Base-by-base conservation (phyloP, 2,797 vertebrate species). In the Leptoclinus maculatus region DNA sequence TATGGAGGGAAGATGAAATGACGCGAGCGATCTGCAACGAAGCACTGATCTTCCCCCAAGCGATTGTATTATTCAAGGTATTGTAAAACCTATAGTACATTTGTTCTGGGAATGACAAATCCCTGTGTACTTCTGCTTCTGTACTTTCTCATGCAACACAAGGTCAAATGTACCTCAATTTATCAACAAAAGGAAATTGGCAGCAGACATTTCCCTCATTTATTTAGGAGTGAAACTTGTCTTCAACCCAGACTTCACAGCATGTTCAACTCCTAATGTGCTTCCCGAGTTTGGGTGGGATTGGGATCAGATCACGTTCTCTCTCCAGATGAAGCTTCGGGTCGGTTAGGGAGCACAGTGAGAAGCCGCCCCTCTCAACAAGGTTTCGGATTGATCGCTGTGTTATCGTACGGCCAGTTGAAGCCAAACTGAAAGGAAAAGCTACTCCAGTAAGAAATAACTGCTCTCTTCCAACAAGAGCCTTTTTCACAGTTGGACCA, bases 401-500 rank as follows among this genome's bases (percentile, higher is more conserved):
- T 67, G 72, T 80, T 70, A 77, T 85, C 66, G 8, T 68, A 63
- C 10, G 29, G 27, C 58, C 74, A n/a, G 66, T 32, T 70, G 71
- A 79, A 66, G 77, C 83, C 81, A 81, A 72, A 29, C 21, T 29
- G 69, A 74, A 68, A 69, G 39, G 62, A 65, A 81, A 66, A 75
- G 63, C 5, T 57, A 38, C 56, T 79, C 58, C 36, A 70, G 64
- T 47, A 29, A 63, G 64, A 76, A 84, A 80, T 60, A 68, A 72
- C 66, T 64, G 43, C 39, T 76, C 71, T 43, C 27, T 66, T 82
- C 60, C 66, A 80, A 71, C 39, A 56, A 71, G 51, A 59, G 43
- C 53, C 49, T 68, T 81, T 84, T 71, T 57, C 58, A 79, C n/a
- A 69, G 74, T 71, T 76, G 74, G 74, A 80, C 56, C 51, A 62